Conservation (phyloP, 1,140 invertebrate genomes). For the Ctenoplectra terminalis region DNA sequence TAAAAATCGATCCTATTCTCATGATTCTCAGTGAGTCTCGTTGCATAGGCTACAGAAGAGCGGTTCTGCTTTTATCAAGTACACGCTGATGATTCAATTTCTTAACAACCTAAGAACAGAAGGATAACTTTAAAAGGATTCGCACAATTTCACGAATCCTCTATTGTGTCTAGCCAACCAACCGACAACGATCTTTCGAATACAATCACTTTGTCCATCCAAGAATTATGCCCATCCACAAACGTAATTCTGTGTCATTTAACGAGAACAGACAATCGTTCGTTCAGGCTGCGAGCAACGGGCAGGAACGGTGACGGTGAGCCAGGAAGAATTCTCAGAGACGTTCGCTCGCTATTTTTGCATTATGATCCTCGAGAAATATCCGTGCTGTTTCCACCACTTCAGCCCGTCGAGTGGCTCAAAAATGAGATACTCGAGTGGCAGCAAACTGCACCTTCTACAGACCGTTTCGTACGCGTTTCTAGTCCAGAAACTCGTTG, state of each 20-base stretch:
- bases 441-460: constrained; percentile 34
- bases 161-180: not conserved
- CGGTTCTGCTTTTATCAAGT: no score
- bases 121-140: not conserved
- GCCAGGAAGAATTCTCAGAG: not conserved
- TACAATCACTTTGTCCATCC: not conserved
- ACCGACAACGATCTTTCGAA: not conserved
- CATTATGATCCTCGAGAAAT: constrained; percentile 53
- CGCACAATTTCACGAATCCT: not conserved
- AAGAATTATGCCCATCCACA: no score
- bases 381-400: constrained; percentile 27
- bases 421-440: constrained; percentile 62
- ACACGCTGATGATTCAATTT: no score
- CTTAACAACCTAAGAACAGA: not conserved
- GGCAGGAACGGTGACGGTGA: not conserved
- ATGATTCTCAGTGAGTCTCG: no score
- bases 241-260: not conserved
- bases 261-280: not conserved
- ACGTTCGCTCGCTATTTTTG: constrained; percentile 40
- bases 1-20: no score
- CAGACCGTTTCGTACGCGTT: not conserved
- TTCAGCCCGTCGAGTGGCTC: constrained; percentile 48
- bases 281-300: no score
- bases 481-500: not conserved
- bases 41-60: no score